Evolutionary conservation across 92 coral and sea anemone species (phyloP).

Genomic region (Porites divaricata): DNA sequence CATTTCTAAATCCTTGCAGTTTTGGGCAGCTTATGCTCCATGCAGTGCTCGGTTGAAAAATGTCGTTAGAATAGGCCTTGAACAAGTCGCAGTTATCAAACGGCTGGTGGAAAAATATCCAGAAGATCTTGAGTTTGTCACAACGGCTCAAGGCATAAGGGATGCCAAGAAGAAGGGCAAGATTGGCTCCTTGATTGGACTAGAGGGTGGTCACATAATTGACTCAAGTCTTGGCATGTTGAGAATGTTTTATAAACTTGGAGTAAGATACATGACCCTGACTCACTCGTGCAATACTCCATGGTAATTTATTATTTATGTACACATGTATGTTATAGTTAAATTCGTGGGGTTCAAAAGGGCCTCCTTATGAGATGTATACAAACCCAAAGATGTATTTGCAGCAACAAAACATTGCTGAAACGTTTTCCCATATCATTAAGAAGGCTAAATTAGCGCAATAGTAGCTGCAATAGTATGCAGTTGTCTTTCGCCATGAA

Average conservation of each 20-base stretch:
- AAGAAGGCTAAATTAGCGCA: no score
- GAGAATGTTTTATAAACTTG: conserved; percentile 75
- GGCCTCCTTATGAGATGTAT: no score
- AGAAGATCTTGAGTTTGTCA: conserved; percentile 63
- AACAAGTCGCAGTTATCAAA: conserved; percentile 74
- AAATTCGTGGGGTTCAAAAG: no score
- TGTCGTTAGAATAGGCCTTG: conserved; percentile 73
- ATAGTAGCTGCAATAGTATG: no score
- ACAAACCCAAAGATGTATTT: no score
- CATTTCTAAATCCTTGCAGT: conserved; percentile 33
- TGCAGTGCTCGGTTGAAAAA: conserved; percentile 65
- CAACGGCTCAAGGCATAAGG: conserved; percentile 70
- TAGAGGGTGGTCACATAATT: conserved; percentile 85
- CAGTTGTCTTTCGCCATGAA: no score
- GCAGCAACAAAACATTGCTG: no score
- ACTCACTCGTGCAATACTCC: conserved; percentile 79
- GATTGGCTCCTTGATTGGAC: conserved; percentile 84
- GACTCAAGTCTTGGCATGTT: conserved; percentile 79
- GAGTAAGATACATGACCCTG: conserved; percentile 73
- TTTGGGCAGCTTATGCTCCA: conserved; percentile 75
- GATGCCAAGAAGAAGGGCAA: conserved; percentile 67
- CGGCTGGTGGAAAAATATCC: conserved; percentile 72
- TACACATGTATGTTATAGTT: no score
- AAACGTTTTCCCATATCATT: no score
- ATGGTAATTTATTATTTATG: conserved; percentile 52